Conservation (phyloP, 2,888 invertebrate species). For the Axea sp. region DNA sequence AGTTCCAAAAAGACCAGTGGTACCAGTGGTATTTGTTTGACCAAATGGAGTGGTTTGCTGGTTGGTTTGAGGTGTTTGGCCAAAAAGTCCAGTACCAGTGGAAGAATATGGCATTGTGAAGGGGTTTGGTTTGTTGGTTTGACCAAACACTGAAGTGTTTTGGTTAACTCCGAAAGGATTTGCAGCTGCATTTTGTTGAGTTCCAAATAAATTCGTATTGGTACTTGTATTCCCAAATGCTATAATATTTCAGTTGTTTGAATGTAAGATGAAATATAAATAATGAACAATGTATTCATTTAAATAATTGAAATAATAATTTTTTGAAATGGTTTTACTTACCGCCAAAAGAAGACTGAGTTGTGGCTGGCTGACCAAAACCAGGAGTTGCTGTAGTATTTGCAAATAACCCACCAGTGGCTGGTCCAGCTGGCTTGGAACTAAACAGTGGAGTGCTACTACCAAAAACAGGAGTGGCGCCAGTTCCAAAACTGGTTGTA, state of each 20-base stretch:
- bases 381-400: slow-evolving; percentile 82
- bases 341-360: slow-evolving; percentile 80
- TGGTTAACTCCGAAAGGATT: slow-evolving; percentile 83
- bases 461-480: slow-evolving; percentile 85
- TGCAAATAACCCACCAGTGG: slow-evolving; percentile 82
- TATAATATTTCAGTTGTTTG: slow-evolving; percentile 53
- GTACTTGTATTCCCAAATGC: slow-evolving; percentile 77
- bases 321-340: neutral
- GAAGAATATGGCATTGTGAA: slow-evolving; percentile 81
- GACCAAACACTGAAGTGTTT: slow-evolving; percentile 84
- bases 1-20: slow-evolving; percentile 79
- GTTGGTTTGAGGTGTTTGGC: slow-evolving; percentile 80
- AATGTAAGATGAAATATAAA: no score
- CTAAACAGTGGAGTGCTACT: slow-evolving; percentile 83
- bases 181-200: slow-evolving; percentile 81
- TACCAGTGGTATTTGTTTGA: slow-evolving; percentile 80
- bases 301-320: no score
- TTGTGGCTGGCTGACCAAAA: slow-evolving; percentile 84
- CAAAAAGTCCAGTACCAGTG: slow-evolving; percentile 83
- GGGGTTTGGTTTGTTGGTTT: slow-evolving; percentile 81
- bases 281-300: no score
- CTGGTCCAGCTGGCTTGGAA: slow-evolving; percentile 79
- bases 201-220: slow-evolving; percentile 77
- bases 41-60: slow-evolving; percentile 80
- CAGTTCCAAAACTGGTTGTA: slow-evolving; percentile 84